phyloP scores from a whole-genome alignment of 2,888 invertebrate genomes.

The Thymelicus lineola region DNA sequence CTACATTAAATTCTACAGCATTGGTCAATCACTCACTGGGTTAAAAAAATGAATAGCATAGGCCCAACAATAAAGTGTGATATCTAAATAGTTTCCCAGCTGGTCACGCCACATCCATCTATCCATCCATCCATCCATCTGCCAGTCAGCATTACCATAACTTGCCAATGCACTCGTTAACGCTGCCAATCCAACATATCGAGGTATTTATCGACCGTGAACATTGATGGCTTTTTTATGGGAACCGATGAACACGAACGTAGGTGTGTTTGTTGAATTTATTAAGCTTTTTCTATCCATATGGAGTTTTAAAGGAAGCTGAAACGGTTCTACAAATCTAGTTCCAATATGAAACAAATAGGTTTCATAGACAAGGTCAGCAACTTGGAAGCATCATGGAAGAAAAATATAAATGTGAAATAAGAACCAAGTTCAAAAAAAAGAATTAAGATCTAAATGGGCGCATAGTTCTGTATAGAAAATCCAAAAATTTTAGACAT shows the following conservation, averaged over 20 bases:
- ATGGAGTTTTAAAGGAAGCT: no score
- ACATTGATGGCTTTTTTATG: slow-evolving; percentile 26
- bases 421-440: no score
- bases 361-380: no score
- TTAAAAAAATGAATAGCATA: not conserved
- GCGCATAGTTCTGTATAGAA: no score
- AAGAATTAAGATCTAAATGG: no score
- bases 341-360: no score
- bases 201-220: slow-evolving; percentile 29
- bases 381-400: no score
- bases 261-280: not conserved
- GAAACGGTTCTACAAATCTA: no score
- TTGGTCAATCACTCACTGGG: not conserved
- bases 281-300: not conserved
- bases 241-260: not conserved
- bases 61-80: slow-evolving; percentile 16
- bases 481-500: no score
- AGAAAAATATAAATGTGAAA: no score
- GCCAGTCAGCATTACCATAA: slow-evolving; percentile 16
- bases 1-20: not conserved
- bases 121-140: not conserved
- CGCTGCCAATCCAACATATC: slow-evolving; percentile 16
- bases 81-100: slow-evolving; percentile 25
- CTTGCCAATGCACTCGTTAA: slow-evolving; percentile 7
- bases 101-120: slow-evolving; percentile 33